Base-by-base conservation (phyloP, 2,113 vertebrate species). In the Malurus cyaneus region DNA sequence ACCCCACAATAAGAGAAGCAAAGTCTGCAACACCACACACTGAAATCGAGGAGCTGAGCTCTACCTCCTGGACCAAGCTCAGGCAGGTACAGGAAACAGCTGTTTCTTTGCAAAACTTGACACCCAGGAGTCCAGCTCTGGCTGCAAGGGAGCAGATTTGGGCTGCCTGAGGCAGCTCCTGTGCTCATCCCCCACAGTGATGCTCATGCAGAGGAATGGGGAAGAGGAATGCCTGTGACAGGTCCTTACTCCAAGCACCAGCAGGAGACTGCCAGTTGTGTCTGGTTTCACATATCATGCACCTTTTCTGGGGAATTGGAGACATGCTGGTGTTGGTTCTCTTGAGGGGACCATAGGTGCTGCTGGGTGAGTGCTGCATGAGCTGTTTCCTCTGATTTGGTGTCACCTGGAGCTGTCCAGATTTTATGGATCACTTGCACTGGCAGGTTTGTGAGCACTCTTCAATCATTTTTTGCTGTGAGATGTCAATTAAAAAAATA, bases 201-300 rank as follows among this genome's bases (percentile, higher is more conserved):
- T 11, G 7, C 10, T 64, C 0, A 0, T 24, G n/a, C 46, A 60
- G 50, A 17, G n/a, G 54, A n/a, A 60, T 2, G 10, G 6, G 17
- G 7, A 71, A 71, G 50, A 82, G 19, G 13, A 70, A 17, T 2
- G 6, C 32, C 17, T 54, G 47, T 18, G 44, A 20, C 21, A 84
- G 32, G 24, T 84, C 53, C n/a, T 60, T 41, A 72, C 24, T 39
- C 32, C 12, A 41, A 47, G 32, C 8, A 1, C 56, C 4, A 1
- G 57, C 11, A 9, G 24, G 21, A 0, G 0, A 36, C 31, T 9
- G 57, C 20, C n/a, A 60, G 53, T 0, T 0, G n/a, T 60, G 54
- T 42, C 83, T 80, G 53, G 8, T 49, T 90, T 84, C 69, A n/a
- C 1, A 15, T 8, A 0, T 20, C 4, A 2, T 2, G 8, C 14